Evolutionary conservation across 2,888 invertebrate genomes (phyloP), one percentile per base, ranked within the genome.

Genomic region (Glyphotaelius pellucidus): DNA sequence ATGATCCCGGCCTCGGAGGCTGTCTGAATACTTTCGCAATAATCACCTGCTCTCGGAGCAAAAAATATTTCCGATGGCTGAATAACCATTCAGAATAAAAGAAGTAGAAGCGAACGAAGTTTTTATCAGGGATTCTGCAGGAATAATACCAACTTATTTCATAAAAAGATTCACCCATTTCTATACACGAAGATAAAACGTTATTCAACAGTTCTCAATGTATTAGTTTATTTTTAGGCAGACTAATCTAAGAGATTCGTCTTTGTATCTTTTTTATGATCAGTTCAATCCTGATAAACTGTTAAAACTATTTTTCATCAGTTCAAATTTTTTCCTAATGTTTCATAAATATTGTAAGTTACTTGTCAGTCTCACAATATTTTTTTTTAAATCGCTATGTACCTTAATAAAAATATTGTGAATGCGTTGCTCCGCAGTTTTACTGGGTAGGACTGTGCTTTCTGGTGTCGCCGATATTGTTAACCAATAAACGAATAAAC

Each of bases 41-140:
- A 83, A 83, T 83, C 83, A 83, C 83, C 83, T 83, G 83, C 83
- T 83, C 83, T 35, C 15, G 25, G 83, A 15, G 35, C 25, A 32
- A 35, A 25, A 32, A 83, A 83, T 35, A 83, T 83, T 35, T 83
- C 83, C 35, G 35, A 83, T 83, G 25, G 83, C 9, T 67, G 67
- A 67, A 67, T 67, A 67, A 67, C 67, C 67, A 67, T 67, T 67
- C 67, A 2, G n/a, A 25, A 67, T 67, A 67, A 25, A 25, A 67
- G 67, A 67, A 25, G 67, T 67, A 67, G 25, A 67, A 67, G 67
- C 9, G 67, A 67, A 67, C 67, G 25, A 67, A 67, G 67, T 67
- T 67, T 67, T 67, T 67, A 67, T 67, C 67, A 25, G 9, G 1
- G 67, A 67, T 67, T 67, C 67, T n/a, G 67, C 25, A 67, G 67